Evolutionary conservation across 2,888 invertebrate species (phyloP).

Genomic region (Tetheella fluctuosa): DNA sequence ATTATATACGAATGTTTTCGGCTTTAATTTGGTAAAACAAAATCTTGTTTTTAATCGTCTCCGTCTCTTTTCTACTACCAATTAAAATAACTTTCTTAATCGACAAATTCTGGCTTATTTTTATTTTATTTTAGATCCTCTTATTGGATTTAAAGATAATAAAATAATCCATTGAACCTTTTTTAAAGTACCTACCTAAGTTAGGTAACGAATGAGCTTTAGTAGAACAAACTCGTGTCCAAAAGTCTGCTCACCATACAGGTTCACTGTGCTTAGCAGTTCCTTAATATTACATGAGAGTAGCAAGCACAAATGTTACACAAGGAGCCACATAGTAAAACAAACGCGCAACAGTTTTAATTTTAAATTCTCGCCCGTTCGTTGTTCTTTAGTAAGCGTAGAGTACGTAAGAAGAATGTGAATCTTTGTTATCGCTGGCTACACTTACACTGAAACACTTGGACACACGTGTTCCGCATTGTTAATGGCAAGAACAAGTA

Average conservation of each 20-base stretch:
- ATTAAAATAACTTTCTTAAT: background rate
- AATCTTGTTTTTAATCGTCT: background rate
- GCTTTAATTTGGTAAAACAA: conserved; percentile 4
- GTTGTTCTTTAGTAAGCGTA: background rate
- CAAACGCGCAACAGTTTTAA: background rate
- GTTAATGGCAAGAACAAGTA: conserved; percentile 55
- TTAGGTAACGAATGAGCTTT: no score
- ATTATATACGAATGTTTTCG: background rate
- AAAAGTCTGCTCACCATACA: background rate
- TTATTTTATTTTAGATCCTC: no score
- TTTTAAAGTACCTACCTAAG: no score
- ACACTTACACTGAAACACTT: conserved; percentile 35
- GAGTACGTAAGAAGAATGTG: conserved; percentile 16
- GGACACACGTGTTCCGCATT: conserved; percentile 71
- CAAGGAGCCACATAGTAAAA: background rate
- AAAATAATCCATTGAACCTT: no score
- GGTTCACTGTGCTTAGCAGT: background rate
- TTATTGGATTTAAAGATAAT: no score
- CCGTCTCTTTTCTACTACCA: no score
- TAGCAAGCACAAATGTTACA: background rate
- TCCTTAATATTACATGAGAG: conserved; percentile 1
- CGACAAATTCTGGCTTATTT: background rate
- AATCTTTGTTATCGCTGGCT: conserved; percentile 32
- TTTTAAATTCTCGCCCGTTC: background rate
- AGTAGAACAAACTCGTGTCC: no score